Evolutionary conservation across 35 echinoderm and acorn worm species (phyloP), one percentile per base, ranked within the genome.

Genomic region (Stichopus chloronotus): DNA sequence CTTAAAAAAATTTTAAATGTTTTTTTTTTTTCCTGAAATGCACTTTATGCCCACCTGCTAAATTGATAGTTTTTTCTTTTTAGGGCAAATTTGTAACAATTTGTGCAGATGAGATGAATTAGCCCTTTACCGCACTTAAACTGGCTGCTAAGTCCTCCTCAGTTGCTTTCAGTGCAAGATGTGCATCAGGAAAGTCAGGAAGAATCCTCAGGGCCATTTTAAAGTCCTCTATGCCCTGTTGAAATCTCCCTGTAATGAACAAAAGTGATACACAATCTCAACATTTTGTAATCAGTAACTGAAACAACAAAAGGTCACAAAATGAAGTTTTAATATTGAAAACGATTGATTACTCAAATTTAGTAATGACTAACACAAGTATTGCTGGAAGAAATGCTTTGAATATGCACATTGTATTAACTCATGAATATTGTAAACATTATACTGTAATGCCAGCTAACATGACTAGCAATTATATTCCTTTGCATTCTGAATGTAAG

Each of bases 181-280:
- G 17, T 85, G 90, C 91, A 92, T 97, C 95, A 57, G 93, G 90
- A 71, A 97, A 97, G 17, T 97, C 93, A 55, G 95, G 91, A 79
- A 92, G 86, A 17, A 93, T 59, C 3, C 55, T 4, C 13, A 97
- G 68, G 53, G 93, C 93, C 55, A 84, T 19, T 54, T 94, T 25
- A 83, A 97, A 94, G 53, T 97, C 95, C 14, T 88, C 76, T 7
- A 97, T 94, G 22, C 95, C 91, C 60, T 90, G 19, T 63, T 94
- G 30, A 83, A 94, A 97, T 76, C 95, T 74, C 30, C 72, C 95
- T 97, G 63, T 76, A 12, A 94, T 56, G 72, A n/a, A 84, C 57
- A 52, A 88, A 52, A 52, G 63, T 21, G 30, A 17, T 21, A 4
- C 14, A 13, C 5, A n/a, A 56, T 30, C 9, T 19, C 6, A 79